Conservation (phyloP, 2,113 vertebrate genomes). For the Synodontis membranacea region DNA sequence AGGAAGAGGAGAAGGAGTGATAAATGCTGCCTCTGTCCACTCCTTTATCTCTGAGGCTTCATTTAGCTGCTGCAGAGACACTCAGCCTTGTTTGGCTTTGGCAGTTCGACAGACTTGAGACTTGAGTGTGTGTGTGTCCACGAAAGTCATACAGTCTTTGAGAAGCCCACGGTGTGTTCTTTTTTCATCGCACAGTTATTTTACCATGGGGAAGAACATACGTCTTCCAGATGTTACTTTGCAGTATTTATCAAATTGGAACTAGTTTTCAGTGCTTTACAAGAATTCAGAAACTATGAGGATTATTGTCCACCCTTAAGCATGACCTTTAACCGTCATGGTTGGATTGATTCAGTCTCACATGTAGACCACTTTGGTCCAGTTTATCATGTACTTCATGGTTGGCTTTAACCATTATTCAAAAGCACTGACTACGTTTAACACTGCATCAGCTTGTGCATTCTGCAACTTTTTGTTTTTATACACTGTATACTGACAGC, state of each 20-base stretch:
- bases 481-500: not conserved
- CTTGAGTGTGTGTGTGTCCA: not conserved
- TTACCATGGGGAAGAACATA: slow-evolving; percentile 3
- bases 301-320: not conserved
- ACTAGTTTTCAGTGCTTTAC: not conserved
- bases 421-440: not conserved
- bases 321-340: not conserved
- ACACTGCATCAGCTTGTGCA: not conserved
- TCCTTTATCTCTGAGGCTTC: not conserved
- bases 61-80: not conserved
- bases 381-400: not conserved
- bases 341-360: not conserved
- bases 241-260: not conserved
- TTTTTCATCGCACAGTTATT: not conserved
- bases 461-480: not conserved
- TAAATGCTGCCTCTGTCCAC: not conserved
- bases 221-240: not conserved
- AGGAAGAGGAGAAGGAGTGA: not conserved
- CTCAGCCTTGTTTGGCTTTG: not conserved
- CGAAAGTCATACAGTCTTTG: not conserved
- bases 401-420: not conserved
- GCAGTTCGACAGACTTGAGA: not conserved
- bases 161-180: not conserved
- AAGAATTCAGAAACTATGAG: not conserved
- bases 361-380: not conserved